Conservation (phyloP, 1,140 invertebrate species). For the Manduca sexta region DNA sequence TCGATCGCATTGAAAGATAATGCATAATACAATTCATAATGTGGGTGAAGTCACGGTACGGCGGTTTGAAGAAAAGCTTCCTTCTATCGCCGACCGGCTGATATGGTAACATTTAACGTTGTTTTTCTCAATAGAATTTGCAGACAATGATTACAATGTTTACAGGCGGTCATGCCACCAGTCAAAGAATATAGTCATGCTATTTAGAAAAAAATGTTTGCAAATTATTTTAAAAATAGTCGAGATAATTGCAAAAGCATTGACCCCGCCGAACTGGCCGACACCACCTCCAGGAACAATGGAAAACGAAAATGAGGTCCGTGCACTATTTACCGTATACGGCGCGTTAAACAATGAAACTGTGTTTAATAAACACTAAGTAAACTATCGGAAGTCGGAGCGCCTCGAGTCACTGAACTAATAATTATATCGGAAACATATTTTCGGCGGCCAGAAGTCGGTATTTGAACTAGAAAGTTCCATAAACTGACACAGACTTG, state of each 20-base stretch:
- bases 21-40: constrained; percentile 10
- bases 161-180: too few relatives aligned
- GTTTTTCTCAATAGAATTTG: too few relatives aligned
- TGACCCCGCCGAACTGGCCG: constrained; percentile 23
- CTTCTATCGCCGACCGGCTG: constrained; percentile 26
- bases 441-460: constrained; percentile 11
- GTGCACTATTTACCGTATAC: constrained; percentile 2
- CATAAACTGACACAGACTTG: constrained; percentile 15
- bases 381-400: too few relatives aligned
- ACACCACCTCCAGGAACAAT: constrained; percentile 28
- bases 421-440: constrained; percentile 5
- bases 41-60: constrained; percentile 7
- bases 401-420: neutral
- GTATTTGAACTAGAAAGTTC: constrained; percentile 24
- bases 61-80: constrained; percentile 27
- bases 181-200: too few relatives aligned
- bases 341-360: neutral
- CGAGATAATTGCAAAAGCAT: constrained; percentile 35
- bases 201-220: too few relatives aligned
- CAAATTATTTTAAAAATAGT: too few relatives aligned
- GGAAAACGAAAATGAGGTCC: constrained; percentile 9
- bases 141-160: too few relatives aligned
- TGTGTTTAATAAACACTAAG: too few relatives aligned
- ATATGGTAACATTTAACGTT: constrained; percentile 21
- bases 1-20: constrained; percentile 10